Evolutionary conservation across 2,797 vertebrate species (phyloP).

Genomic region (Lepus townsendii): DNA sequence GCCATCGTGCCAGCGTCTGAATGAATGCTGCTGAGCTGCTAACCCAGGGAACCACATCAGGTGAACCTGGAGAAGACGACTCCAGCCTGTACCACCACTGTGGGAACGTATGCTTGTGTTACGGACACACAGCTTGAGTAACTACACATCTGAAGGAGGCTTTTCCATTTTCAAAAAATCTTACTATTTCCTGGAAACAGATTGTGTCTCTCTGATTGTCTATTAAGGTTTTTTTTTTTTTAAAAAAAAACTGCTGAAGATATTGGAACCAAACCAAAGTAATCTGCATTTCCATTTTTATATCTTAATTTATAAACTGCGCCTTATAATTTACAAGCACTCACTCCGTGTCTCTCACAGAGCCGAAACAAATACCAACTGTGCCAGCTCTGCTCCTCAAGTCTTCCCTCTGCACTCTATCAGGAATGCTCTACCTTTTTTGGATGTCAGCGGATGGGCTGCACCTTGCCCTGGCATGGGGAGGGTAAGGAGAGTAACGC

Average conservation of each 20-base stretch:
- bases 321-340: conserved; percentile 80
- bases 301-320: conserved; percentile 81
- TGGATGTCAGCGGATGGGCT: neutral
- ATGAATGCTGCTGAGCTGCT: neutral
- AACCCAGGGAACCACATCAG: too few relatives aligned
- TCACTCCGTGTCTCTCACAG: conserved; percentile 68
- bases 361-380: conserved; percentile 72
- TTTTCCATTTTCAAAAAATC: conserved; percentile 69
- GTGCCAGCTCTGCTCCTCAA: conserved; percentile 50
- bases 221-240: conserved; percentile 50
- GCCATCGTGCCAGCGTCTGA: neutral
- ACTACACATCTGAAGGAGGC: conserved; percentile 31
- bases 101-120: neutral
- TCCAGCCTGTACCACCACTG: neutral
- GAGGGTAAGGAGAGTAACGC: neutral
- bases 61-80: neutral
- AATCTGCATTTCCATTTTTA: conserved; percentile 84
- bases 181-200: conserved; percentile 80
- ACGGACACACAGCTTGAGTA: neutral
- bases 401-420: neutral
- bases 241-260: conserved; percentile 65
- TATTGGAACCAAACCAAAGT: conserved; percentile 81
- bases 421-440: neutral
- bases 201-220: conserved; percentile 79
- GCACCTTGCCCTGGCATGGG: neutral